Evolutionary conservation across 2,797 vertebrate species (phyloP).

Genomic region (Oryzias sinensis): DNA sequence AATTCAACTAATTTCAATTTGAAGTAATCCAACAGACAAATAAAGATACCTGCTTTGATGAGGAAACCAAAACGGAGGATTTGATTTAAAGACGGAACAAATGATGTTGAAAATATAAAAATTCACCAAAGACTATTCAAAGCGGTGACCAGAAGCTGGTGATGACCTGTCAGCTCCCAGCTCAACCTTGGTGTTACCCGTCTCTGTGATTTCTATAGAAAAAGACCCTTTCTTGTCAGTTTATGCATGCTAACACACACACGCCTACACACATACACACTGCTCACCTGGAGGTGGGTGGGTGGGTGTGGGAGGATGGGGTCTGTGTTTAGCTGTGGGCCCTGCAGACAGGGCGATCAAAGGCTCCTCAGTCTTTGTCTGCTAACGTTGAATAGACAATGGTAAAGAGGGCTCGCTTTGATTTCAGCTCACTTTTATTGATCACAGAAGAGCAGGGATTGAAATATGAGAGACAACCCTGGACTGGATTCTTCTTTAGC

Average conservation of each 20-base stretch:
- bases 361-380: conserved; percentile 77
- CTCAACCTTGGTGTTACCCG: conserved; percentile 21
- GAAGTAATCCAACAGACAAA: no score
- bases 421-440: conserved; percentile 75
- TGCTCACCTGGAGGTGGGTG: conserved; percentile 72
- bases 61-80: no score
- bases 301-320: conserved; percentile 71
- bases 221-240: conserved; percentile 46
- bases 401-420: conserved; percentile 73
- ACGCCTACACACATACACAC: conserved; percentile 31
- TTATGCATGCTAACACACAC: conserved; percentile 19
- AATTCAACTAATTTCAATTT: no score
- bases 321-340: conserved; percentile 72
- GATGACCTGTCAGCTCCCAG: conserved; percentile 54
- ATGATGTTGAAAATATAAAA: no score
- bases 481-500: conserved; percentile 70
- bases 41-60: no score
- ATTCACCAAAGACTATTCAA: not conserved
- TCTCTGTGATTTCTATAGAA: conserved; percentile 44
- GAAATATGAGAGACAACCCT: conserved; percentile 72
- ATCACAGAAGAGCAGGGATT: conserved; percentile 72
- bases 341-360: conserved; percentile 75
- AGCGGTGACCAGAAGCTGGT: conserved; percentile 20
- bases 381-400: conserved; percentile 75
- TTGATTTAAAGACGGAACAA: no score